Base-by-base conservation (phyloP, 2,113 vertebrate species). In the Brachyistius frenatus region DNA sequence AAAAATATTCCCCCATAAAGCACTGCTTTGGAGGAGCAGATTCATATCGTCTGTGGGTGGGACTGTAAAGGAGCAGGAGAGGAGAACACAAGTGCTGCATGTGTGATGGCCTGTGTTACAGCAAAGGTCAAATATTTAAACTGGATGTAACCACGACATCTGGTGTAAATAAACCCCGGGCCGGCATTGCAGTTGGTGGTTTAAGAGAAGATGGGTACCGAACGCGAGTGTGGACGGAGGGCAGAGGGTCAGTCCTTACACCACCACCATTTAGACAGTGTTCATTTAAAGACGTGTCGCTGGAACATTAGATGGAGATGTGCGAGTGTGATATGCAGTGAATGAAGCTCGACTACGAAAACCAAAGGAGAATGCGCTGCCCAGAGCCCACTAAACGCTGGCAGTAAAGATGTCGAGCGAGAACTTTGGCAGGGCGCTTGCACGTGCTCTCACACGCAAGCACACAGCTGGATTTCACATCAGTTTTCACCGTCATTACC, bases 381-480 rank as follows among this genome's bases (percentile, higher is more conserved):
- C 72, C 35, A 10, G 5, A 55, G 57, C 60, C 80, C 78, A 32
- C 74, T 82, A 33, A 81, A 61, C 62, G 41, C 50, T 68, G 79
- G 32, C 76, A 47, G 74, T 70, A 41, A 73, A 75, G 73, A 64
- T 37, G 81, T 87, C 37, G 74, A 81, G 85, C 80, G 53, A 35
- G 52, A 72, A 56, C 61, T 37, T 54, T 46, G 76, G 76, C 78
- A 0, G 83, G 61, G 78, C 70, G 53, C 61, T 71, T 44, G 70
- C 84, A 81, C 76, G 39, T 76, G 83, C 79, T 66, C 63, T 79
- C 81, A 75, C 78, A 86, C 14, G 76, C 75, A 86, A 83, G 84
- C 70, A 83, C 86, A 84, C 91, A 89, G 92, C 93, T 91, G 92
- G 92, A 87, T 89, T 94, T 92, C 70, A 89, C 91, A 93, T 93